A percentile compares a stretch with the other conserved stretches of the same genome.
phyloP scores from a whole-genome alignment of 2,888 invertebrate species.

The Choristoneura rosaceana region DNA sequence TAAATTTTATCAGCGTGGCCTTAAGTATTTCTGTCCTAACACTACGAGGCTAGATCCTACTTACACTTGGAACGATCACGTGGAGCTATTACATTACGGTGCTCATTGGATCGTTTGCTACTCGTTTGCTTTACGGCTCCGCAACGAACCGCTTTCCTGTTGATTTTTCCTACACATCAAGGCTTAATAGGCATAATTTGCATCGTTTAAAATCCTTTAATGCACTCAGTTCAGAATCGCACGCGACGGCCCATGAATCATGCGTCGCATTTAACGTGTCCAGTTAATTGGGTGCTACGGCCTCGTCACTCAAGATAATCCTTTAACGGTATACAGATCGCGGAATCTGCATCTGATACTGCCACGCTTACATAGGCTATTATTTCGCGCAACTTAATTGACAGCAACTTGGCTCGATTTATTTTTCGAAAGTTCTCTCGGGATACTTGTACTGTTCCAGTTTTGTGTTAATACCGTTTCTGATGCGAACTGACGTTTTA shows the following conservation, averaged over 20 bases:
- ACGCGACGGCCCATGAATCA: slow-evolving; percentile 60
- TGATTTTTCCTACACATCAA: no score
- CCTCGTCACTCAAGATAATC: slow-evolving; percentile 75
- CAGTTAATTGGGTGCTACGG: slow-evolving; percentile 74
- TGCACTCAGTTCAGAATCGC: slow-evolving; percentile 47
- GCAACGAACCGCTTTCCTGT: no score
- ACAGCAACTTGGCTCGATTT: slow-evolving; percentile 67
- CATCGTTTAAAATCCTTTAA: slow-evolving; percentile 44
- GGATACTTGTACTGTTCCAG: slow-evolving; percentile 32
- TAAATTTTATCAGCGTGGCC: not conserved
- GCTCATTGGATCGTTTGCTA: no score
- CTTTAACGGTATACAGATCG: slow-evolving; percentile 73
- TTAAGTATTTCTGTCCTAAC: not conserved
- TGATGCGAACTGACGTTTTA: slow-evolving; percentile 33
- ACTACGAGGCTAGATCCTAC: no score
- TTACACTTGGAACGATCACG: no score
- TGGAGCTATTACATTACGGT: no score
- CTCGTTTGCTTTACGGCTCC: no score
- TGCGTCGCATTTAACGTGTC: slow-evolving; percentile 60
- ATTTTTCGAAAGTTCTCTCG: slow-evolving; percentile 59
- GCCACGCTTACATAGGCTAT: slow-evolving; percentile 60
- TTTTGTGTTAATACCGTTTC: slow-evolving; percentile 35
- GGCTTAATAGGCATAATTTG: not conserved
- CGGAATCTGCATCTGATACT: slow-evolving; percentile 70
- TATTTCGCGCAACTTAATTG: slow-evolving; percentile 67